Base-by-base conservation (phyloP, 2,888 invertebrate species). In the Cerastis leucographa region DNA sequence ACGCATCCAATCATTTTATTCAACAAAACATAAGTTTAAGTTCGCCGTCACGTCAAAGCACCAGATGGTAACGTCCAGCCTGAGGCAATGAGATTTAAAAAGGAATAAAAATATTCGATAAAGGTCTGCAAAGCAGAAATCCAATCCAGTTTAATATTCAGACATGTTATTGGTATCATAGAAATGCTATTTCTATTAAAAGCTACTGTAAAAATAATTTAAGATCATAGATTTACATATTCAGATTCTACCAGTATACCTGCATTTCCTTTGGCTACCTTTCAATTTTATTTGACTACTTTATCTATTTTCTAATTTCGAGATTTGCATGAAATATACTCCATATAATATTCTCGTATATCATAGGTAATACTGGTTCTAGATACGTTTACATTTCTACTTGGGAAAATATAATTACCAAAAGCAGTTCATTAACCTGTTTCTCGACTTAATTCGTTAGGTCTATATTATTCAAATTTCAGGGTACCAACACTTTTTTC, bases 81-180 rank as follows among this genome's bases (percentile, higher is more conserved):
- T 70, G 62, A 66, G 71, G 76, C 81, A 46, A 35, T 76, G 71
- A 76, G 67, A 71, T 83, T 54, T 73, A 70, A 71, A 79, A 74
- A 75, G 77, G 73, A 86, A 88, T 88, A 85, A 86, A 89, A 81
- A 85, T 81, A 86, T 84, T 73, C 19, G 11, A 51, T 44, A 35
- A 29, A 83, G 79, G 77, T 80, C 78, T 74, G 79, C 76, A 77
- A 82, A 75, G 82, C 69, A 83, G 83, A 87, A 87, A 89, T 89
- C 86, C 88, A 89, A 88, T 90, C 83, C 87, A 87, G 83, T 89
- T 82, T 78, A 82, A 88, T 83, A 85, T 90, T 83, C 77, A 81
- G 85, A 88, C 66, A 80, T 76, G 74, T 80, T 76, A 88, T 85
- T 69, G 12, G 78, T 85, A 81, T 78, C 69, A 85, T 84, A 78